Percentiles rank a stretch among this genome's conserved stretches.
Evolutionary conservation across 1,140 invertebrate genomes (phyloP).

Genomic region (Holotrichia oblita): DNA sequence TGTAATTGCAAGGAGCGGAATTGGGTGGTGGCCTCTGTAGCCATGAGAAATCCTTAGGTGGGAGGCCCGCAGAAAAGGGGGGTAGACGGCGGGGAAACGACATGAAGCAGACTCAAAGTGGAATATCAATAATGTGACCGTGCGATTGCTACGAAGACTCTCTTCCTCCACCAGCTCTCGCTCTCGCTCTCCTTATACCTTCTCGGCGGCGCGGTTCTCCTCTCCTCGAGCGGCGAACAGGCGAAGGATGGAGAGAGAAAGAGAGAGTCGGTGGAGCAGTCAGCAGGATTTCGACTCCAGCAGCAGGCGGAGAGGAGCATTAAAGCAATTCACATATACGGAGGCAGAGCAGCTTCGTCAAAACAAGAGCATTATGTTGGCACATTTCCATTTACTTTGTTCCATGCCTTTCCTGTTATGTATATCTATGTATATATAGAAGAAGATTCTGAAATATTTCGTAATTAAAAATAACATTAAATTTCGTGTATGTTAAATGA

Average conservation of each 20-base stretch:
- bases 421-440: too few relatives aligned
- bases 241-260: too few relatives aligned
- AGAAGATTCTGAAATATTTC: constrained; percentile 23
- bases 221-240: constrained; percentile 19
- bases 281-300: constrained; percentile 36
- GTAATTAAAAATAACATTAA: constrained; percentile 30
- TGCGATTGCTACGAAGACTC: constrained; percentile 57
- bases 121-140: constrained; percentile 62
- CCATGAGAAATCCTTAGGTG: constrained; percentile 31
- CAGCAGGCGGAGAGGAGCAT: constrained; percentile 23
- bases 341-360: background rate
- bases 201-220: constrained; percentile 29
- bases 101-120: constrained; percentile 58
- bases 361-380: constrained; percentile 31
- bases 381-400: constrained; percentile 17
- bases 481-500: background rate
- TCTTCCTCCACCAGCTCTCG: constrained; percentile 48
- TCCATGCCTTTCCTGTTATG: background rate
- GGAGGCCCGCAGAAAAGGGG: constrained; percentile 41
- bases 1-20: constrained; percentile 33
- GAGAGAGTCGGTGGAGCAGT: constrained; percentile 30
- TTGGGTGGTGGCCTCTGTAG: constrained; percentile 33
- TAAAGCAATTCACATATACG: constrained; percentile 25
- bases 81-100: constrained; percentile 46
- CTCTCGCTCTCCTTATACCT: constrained; percentile 42